Conservation (phyloP, 2,797 vertebrate genomes). For the Sebastolobus altivelis region DNA sequence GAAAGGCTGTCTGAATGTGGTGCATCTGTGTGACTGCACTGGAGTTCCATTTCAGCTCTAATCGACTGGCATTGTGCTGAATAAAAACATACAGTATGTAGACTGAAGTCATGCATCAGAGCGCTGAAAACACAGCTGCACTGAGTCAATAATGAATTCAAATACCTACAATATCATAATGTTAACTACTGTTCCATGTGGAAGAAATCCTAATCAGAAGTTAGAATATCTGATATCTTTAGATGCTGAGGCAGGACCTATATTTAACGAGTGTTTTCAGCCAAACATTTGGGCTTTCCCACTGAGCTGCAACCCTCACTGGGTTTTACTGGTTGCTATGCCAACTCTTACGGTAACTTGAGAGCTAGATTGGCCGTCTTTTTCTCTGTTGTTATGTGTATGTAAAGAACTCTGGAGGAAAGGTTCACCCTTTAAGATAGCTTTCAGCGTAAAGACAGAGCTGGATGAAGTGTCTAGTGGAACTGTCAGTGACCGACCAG, state of each 20-base stretch:
- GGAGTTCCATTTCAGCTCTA: constrained; percentile 5
- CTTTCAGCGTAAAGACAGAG: neutral
- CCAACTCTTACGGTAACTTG: constrained; percentile 29
- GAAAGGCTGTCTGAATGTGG: constrained; percentile 11
- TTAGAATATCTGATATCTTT: neutral
- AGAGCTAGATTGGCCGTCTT: neutral
- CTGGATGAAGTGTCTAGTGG: neutral
- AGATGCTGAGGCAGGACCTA: constrained; percentile 1
- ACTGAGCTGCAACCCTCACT: constrained; percentile 12
- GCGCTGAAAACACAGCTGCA: neutral
- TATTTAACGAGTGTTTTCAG: constrained; percentile 12
- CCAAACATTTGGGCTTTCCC: constrained; percentile 38
- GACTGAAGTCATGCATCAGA: constrained; percentile 4
- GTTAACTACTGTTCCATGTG: neutral
- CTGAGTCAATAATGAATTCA: neutral
- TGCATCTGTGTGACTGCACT: neutral
- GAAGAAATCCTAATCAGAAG: neutral
- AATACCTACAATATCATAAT: neutral
- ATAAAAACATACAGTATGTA: neutral
- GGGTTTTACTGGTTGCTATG: constrained; percentile 36
- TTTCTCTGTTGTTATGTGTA: neutral
- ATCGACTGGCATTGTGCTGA: neutral
- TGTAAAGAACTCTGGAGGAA: neutral
- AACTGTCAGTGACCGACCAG: too few species aligned
- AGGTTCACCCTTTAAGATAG: neutral